These are phyloP conservation scores for Ibidorhyncha struthersii DNA, from an alignment of 2,113 vertebrate genomes.

Conservation along the genomic window DNA sequence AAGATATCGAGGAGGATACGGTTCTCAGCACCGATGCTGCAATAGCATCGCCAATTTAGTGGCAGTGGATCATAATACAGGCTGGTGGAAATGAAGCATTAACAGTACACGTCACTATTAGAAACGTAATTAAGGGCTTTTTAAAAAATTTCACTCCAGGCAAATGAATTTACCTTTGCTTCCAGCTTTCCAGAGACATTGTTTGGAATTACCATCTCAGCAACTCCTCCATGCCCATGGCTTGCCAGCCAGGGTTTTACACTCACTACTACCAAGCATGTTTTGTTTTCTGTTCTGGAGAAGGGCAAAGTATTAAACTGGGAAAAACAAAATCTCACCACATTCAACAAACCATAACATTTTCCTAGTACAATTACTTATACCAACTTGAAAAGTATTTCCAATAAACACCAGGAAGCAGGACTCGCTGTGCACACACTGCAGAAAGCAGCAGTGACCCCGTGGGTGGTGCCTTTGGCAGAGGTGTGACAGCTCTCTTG, in stretches of 20 bases:
- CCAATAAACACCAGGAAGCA: background rate
- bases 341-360: background rate
- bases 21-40: background rate
- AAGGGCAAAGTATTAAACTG: background rate
- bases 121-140: background rate
- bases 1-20: rapidly evolving
- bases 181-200: background rate
- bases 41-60: background rate
- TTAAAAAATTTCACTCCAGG: background rate
- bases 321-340: background rate
- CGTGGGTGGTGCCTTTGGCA: background rate
- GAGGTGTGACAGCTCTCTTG: rapidly evolving
- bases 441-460: background rate
- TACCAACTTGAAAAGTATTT: background rate
- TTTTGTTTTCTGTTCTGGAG: background rate
- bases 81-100: background rate
- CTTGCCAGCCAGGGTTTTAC: background rate
- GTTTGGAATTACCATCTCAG: background rate
- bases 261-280: background rate
- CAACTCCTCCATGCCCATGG: background rate
- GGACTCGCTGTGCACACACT: rapidly evolving
- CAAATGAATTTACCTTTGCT: background rate
- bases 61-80: background rate
- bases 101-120: background rate
- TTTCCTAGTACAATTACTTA: background rate